Conservation (phyloP, 2,888 invertebrate species). For the Lypha dubia region DNA sequence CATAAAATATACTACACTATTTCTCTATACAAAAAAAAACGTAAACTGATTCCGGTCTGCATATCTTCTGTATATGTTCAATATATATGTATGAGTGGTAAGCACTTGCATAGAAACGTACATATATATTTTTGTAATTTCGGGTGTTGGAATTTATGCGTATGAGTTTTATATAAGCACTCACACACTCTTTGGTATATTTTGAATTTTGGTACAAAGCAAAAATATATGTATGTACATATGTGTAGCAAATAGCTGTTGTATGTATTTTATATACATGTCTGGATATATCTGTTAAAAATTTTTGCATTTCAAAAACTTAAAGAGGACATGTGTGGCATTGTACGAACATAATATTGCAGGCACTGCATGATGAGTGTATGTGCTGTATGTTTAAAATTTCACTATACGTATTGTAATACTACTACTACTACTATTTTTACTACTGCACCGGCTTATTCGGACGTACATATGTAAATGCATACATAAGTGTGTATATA, state of each 20-base stretch:
- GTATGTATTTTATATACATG: conserved; percentile 12
- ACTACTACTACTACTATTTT: conserved; percentile 43
- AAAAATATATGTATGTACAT: neutral
- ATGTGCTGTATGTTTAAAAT: neutral
- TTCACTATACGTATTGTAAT: conserved; percentile 49
- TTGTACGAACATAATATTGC: neutral
- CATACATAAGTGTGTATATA: neutral
- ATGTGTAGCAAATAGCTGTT: conserved; percentile 2
- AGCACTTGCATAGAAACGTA: neutral
- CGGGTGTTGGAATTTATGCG: conserved; percentile 47
- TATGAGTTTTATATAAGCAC: neutral
- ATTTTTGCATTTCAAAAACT: neutral
- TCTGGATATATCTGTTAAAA: conserved; percentile 5
- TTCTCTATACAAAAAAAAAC: conserved; percentile 11
- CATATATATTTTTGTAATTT: conserved; percentile 21
- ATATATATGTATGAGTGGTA: neutral
- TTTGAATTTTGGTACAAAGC: neutral
- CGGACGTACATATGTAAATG: neutral
- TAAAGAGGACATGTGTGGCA: neutral
- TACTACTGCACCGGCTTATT: conserved; percentile 28
- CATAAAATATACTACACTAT: conserved; percentile 25
- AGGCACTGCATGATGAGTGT: neutral
- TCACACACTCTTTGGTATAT: neutral
- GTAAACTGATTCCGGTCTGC: conserved; percentile 20
- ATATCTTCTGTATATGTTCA: neutral